Percentiles rank a stretch among this genome's conserved stretches.
phyloP scores from a whole-genome alignment of 2,113 vertebrate species.

The Arenaria interpres region DNA sequence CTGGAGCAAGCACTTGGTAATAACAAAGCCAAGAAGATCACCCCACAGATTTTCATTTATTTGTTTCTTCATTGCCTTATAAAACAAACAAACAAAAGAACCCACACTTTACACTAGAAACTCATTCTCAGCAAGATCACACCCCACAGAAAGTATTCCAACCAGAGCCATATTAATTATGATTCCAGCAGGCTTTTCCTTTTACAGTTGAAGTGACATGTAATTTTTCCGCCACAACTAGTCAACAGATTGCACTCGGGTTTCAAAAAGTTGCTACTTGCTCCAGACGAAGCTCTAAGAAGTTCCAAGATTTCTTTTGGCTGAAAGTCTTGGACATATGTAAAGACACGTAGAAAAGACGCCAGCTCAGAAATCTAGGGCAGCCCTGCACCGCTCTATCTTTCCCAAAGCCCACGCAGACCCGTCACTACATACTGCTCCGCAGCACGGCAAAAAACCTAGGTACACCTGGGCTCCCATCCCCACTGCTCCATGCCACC shows the following conservation, averaged over 20 bases:
- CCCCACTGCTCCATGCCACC: neutral
- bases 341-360: neutral
- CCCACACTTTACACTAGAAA: neutral
- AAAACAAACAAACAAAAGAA: neutral
- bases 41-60: neutral
- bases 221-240: neutral
- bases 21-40: neutral
- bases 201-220: neutral
- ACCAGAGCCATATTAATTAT: neutral
- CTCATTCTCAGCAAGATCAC: neutral
- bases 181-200: neutral
- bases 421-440: rapidly evolving
- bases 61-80: neutral
- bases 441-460: neutral
- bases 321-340: neutral
- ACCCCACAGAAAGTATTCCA: neutral
- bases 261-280: neutral
- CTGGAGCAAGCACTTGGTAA: neutral
- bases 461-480: rapidly evolving
- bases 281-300: neutral
- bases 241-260: neutral
- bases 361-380: neutral
- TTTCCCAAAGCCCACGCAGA: neutral
- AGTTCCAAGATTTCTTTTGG: neutral
- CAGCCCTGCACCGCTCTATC: neutral